Base-by-base conservation (phyloP, 2,113 vertebrate genomes). In the Syrmaticus mikado region DNA sequence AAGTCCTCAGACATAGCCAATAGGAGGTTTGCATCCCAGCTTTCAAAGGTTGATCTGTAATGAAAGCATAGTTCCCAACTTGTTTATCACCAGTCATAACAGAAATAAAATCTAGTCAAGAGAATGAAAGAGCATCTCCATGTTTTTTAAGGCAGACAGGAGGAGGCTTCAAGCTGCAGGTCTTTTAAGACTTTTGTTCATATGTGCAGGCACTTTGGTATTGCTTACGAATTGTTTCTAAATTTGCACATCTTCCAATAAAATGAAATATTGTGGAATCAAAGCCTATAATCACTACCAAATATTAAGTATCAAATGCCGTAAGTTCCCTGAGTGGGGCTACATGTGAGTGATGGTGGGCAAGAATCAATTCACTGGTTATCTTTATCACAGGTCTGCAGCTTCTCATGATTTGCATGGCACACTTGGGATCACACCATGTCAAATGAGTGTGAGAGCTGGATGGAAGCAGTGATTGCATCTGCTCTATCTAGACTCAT, bases 81-180 rank as follows among this genome's bases (percentile, higher is more conserved):
- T 53, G n/a, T 11, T 58, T n/a, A 16, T 58, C 2, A 0, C 4
- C n/a, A 36, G 7, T 25, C 2, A 0, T 34, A 52, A 43, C 38
- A 64, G 61, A 64, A 53, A 19, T 41, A 38, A 77, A 78, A 73
- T 68, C 21, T n/a, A 41, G 17, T 45, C 45, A n/a, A 30, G 25
- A 41, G 55, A 73, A 66, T 25, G 22, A 14, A 66, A 8, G 20
- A 9, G 19, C 8, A 72, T 21, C 20, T 45, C 20, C 36, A 12
- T 19, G 12, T 10, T 52, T 76, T 85, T 64, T 73, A 46, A 85
- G 52, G 22, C 16, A 32, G 62, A 57, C 1, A 1, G 22, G 41
- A 78, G 34, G 41, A 78, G 22, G 12, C 41, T 77, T 68, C 46
- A 45, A 14, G n/a, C 40, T 79, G 21, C 20, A 64, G 62, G 24